Evolutionary conservation across 2,113 vertebrate species (phyloP), one percentile per base, ranked within the genome.

Genomic region (Pollachius pollachius): DNA sequence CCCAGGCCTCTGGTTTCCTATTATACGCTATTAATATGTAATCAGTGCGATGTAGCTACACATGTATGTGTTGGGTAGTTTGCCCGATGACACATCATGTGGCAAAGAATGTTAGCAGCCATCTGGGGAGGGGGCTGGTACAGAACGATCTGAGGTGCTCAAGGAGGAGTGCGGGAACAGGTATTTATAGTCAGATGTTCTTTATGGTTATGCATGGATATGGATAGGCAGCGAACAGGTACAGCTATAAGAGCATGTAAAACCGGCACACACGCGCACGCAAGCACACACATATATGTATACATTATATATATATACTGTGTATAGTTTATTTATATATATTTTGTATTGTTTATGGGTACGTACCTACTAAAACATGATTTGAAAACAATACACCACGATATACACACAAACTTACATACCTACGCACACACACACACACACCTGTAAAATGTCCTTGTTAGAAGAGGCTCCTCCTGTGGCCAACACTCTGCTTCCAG

Each of bases 401-500:
- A 52, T 15, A 52, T 17, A 52, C 34, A 66, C 37, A 66, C 30
- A 66, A 34, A 21, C 18, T 3, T 21, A 62, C 4, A 23, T 15
- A 19, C 41, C 4, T n/a, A 37, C 37, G 12, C 34, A 62, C 34
- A 25, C 34, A 62, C 54, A 37, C 58, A 59, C 1, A 58, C 70
- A 52, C 4, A 97, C 97, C 92, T 99, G 96, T 30, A 99, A 89
- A 23, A 99, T 94, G 15, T 92, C 94, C 71, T 75, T 84, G 65
- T 99, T 99, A 0, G 90, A 85, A 3, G 97, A 99, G 1, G 95
- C 96, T 0, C 97, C 97, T 65, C 97, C 97, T 0, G 97, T 99
- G 9, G 97, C 97, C 85, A 98, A 67, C 70, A 99, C 94, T 82
- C 94, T 92, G 70, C 93, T 96, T 78, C 85, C 93, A 57, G 94